Percentiles rank a stretch among this genome's conserved stretches.
Evolutionary conservation across 2,113 vertebrate genomes (phyloP).

Genomic region (Menidia beryllina): DNA sequence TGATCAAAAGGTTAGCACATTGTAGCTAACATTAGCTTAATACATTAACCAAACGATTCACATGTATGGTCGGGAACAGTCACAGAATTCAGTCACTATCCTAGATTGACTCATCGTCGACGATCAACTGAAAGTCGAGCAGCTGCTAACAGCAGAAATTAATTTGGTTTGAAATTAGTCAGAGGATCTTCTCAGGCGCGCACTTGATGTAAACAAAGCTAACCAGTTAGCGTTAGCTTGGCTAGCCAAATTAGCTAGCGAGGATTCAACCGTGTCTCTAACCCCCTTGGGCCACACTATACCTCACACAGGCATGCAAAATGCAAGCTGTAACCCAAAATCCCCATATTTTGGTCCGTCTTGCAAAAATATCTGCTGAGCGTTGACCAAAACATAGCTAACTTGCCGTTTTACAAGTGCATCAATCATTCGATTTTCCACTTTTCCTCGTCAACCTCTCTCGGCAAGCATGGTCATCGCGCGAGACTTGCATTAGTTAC

Average conservation of each 20-base stretch:
- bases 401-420: constrained; percentile 60
- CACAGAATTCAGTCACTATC: constrained; percentile 23
- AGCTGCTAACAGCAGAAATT: background rate
- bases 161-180: constrained; percentile 28
- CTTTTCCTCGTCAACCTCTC: constrained; percentile 69
- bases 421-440: constrained; percentile 74
- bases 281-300: constrained; percentile 28
- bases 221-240: constrained; percentile 64
- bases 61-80: constrained; percentile 7
- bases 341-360: constrained; percentile 11
- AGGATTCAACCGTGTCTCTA: constrained; percentile 46
- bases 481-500: constrained; percentile 73
- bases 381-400: constrained; percentile 54
- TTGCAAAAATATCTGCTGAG: constrained; percentile 17
- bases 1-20: constrained; percentile 66
- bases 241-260: constrained; percentile 56
- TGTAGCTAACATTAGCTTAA: constrained; percentile 60
- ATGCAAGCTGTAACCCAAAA: constrained; percentile 22
- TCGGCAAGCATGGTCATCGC: constrained; percentile 49
- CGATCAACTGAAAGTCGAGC: background rate
- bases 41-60: constrained; percentile 44
- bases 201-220: constrained; percentile 81
- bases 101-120: background rate
- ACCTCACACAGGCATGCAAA: constrained; percentile 15
- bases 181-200: constrained; percentile 59